Evolutionary conservation across 2,888 invertebrate species (phyloP), one percentile per base, ranked within the genome.

Genomic region (Globia sparganii): DNA sequence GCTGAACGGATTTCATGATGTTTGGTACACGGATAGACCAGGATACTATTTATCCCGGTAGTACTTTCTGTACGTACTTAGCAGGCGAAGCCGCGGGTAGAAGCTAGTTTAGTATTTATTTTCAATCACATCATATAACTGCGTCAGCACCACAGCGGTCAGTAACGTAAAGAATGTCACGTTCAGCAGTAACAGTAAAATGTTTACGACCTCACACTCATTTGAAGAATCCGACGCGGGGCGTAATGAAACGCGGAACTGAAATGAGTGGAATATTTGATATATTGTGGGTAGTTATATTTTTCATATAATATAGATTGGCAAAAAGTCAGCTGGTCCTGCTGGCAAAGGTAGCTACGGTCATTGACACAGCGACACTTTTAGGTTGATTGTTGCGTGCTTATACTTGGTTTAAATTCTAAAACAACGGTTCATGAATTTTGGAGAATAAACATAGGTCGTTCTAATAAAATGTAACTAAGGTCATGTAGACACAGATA

Each of bases 151-250:
- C 31, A 31, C 13, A 62, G n/a, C 58, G 87, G 87, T 87, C 87
- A 87, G 77, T 62, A 64, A 70, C n/a, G 43, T 75, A 37, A 49
- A 40, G 72, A 80, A 80, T 78, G 80, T 82, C 87, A 80, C 84
- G 86, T 84, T 59, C 75, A 62, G 31, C 34, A 46, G 5, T 4
- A 61, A 61, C 49, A 80, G 43, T 87, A 87, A 86, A 87, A 82
- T 86, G 80, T 87, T 87, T 87, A 87, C 80, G 87, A 84, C 15
- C 67, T 73, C 69, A 28, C 75, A 82, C 64, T 71, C 72, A 77
- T 80, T 81, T 70, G 62, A 46, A 37, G 77, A 77, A 81, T 78
- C 37, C 59, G 49, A 70, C 58, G 66, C 34, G 43, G 53, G 81
- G 40, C 56, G 70, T 83, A 73, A 86, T 85, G 80, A 78, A 85